A percentile compares a stretch with the other conserved stretches of the same genome.
Evolutionary conservation across 2,113 vertebrate genomes (phyloP).

Genomic region (Apaloderma vittatum): DNA sequence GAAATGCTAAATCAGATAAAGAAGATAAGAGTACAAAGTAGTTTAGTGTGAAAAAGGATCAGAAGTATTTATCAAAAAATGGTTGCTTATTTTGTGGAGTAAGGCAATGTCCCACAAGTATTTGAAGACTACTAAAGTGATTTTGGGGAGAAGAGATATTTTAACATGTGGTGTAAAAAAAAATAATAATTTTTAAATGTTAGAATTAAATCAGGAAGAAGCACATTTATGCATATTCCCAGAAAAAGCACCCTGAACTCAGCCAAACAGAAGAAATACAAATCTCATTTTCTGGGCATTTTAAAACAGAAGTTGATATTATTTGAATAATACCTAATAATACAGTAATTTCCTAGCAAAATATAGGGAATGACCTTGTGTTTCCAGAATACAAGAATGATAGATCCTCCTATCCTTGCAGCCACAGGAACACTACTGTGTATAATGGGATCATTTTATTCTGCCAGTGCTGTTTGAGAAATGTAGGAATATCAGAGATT

Average conservation of each 20-base stretch:
- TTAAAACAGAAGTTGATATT: not conserved
- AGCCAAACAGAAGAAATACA: not conserved
- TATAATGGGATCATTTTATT: fast-evolving
- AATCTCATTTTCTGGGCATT: not conserved
- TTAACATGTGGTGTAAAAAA: not conserved
- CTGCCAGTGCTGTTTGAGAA: not conserved
- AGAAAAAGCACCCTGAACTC: not conserved
- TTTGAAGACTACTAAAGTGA: not conserved
- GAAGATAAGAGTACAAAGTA: not conserved
- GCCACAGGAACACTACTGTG: not conserved
- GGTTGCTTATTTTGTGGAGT: not conserved
- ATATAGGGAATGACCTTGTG: not conserved
- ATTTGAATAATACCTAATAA: not conserved
- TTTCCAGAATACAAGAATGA: not conserved
- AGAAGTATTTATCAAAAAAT: not conserved
- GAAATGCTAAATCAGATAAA: constrained; percentile 1
- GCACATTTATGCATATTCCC: not conserved
- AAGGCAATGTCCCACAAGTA: not conserved
- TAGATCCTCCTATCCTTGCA: not conserved
- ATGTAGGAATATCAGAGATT: not conserved
- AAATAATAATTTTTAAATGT: not conserved
- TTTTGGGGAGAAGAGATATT: not conserved
- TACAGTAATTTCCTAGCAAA: not conserved
- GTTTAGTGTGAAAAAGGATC: not conserved
- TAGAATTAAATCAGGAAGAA: not conserved